Conservation (phyloP, 2,797 vertebrate genomes). For the Setipinna tenuifilis region DNA sequence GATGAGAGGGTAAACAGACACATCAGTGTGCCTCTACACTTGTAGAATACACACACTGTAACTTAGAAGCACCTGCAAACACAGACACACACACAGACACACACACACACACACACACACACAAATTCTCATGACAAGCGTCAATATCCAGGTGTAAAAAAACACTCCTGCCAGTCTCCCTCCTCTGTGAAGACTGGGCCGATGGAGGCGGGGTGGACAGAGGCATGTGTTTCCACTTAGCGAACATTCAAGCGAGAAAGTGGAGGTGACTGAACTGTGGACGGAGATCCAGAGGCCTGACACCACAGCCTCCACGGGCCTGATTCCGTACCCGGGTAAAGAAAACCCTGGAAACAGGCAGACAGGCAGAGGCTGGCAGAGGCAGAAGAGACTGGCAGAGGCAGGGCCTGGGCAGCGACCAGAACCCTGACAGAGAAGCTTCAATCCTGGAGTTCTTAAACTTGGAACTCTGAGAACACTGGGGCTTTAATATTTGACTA, state of each 20-base stretch:
- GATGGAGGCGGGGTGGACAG: neutral
- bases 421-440: neutral
- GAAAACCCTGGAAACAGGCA: neutral
- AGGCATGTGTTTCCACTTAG: slow-evolving; percentile 6
- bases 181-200: neutral
- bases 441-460: neutral
- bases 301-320: neutral
- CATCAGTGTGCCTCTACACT: neutral
- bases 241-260: neutral
- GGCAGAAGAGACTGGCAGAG: too few species aligned
- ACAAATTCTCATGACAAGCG: neutral
- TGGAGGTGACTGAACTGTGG: slow-evolving; percentile 15
- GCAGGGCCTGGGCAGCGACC: neutral
- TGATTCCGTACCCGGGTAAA: neutral
- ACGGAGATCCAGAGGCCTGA: neutral
- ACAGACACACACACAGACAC: too few species aligned
- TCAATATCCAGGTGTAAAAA: slow-evolving; percentile 12
- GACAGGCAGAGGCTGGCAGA: too few species aligned
- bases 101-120: neutral
- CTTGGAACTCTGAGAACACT: neutral
- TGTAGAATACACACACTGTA: neutral
- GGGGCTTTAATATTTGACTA: neutral
- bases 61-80: too few species aligned
- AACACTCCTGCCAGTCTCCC: neutral
- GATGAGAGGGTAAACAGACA: neutral